Evolutionary conservation across 2,888 invertebrate species (phyloP).

Genomic region (Ormyrus rosae): DNA sequence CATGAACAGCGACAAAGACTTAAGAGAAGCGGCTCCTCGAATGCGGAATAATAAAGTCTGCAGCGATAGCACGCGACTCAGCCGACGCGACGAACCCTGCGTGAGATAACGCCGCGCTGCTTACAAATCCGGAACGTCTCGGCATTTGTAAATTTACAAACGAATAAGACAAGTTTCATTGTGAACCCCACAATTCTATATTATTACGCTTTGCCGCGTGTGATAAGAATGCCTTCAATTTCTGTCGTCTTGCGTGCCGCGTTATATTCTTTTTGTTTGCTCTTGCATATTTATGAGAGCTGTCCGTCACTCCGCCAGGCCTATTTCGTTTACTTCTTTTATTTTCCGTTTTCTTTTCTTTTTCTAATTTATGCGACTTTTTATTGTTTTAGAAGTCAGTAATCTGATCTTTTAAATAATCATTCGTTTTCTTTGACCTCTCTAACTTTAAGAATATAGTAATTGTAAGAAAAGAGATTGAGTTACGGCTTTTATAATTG

Average conservation of each 20-base stretch:
- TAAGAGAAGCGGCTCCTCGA: not conserved
- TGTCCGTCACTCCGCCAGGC: not conserved
- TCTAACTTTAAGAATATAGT: not conserved
- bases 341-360: too few species aligned
- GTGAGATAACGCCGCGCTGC: constrained; percentile 14
- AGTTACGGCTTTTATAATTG: not conserved
- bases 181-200: not conserved
- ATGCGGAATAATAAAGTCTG: constrained; percentile 3
- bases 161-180: not conserved
- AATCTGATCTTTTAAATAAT: too few species aligned
- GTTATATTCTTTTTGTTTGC: constrained; percentile 65
- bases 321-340: not conserved
- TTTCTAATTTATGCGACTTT: too few species aligned
- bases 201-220: constrained; percentile 15
- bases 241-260: constrained; percentile 67
- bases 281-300: not conserved
- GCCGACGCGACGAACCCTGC: not conserved
- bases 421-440: too few species aligned
- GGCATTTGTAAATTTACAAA: not conserved
- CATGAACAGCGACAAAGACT: not conserved
- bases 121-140: not conserved
- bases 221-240: constrained; percentile 72
- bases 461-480: not conserved
- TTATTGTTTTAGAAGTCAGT: too few species aligned
- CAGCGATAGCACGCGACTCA: not conserved